Conservation (phyloP, 2,888 invertebrate species). For the Helleia helle region DNA sequence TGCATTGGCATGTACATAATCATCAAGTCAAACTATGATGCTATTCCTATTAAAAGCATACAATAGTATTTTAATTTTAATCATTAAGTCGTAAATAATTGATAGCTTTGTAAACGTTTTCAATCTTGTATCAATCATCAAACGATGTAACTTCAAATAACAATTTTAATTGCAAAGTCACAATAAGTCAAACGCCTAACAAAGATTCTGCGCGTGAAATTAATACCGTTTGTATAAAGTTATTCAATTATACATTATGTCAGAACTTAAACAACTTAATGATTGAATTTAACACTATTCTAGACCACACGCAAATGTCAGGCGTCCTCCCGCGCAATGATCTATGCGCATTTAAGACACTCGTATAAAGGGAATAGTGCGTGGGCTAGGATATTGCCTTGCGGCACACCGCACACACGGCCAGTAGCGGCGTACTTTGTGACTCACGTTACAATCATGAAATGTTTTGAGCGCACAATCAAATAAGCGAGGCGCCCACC, state of each 20-base stretch:
- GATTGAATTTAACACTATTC: constrained; percentile 23
- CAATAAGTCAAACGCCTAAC: constrained; percentile 8
- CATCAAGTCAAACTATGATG: too few species aligned
- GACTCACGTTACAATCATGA: constrained; percentile 24
- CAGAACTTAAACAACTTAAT: constrained; percentile 22
- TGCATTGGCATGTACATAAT: too few species aligned
- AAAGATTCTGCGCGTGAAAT: constrained; percentile 15
- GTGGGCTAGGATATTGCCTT: constrained; percentile 28
- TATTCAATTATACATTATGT: constrained; percentile 23
- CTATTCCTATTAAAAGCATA: too few species aligned
- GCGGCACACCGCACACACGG: constrained; percentile 21
- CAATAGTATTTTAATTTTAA: background rate
- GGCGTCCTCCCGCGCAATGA: constrained; percentile 30
- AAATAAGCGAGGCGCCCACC: constrained; percentile 10
- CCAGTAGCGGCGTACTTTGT: constrained; percentile 26
- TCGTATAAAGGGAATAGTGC: constrained; percentile 22
- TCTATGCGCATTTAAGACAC: constrained; percentile 21
- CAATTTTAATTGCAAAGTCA: constrained; percentile 5
- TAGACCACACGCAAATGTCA: constrained; percentile 29
- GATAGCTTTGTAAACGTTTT: background rate
- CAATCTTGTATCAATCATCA: background rate
- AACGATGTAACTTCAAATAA: background rate
- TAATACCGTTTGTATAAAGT: constrained; percentile 19
- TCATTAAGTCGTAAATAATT: background rate
- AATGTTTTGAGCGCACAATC: constrained; percentile 13